Conservation (phyloP, 2,113 vertebrate species). For the Tragulus kanchil region DNA sequence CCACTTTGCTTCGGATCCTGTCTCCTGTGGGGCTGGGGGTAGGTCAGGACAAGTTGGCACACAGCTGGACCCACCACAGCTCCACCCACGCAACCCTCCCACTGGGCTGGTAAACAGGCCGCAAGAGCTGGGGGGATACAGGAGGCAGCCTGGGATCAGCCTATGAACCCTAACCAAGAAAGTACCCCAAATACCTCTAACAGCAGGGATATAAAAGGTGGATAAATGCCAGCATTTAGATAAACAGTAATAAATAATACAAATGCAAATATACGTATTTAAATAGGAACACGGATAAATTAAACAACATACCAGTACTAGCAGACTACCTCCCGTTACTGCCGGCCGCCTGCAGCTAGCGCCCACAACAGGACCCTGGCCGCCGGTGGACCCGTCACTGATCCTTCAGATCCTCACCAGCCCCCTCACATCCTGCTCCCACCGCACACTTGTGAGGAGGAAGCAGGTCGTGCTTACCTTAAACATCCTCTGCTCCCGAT, state of each 20-base stretch:
- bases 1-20: slow-evolving; percentile 93
- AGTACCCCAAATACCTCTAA: not conserved
- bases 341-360: not conserved
- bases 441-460: not conserved
- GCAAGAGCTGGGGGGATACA: not conserved
- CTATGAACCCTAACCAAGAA: not conserved
- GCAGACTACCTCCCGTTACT: not conserved
- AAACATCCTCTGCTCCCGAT: slow-evolving; percentile 84
- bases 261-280: not conserved
- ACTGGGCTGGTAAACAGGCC: not conserved
- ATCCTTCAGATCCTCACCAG: not conserved
- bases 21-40: slow-evolving; percentile 89
- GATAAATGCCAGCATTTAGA: not conserved
- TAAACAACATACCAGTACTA: not conserved
- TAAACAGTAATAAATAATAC: not conserved
- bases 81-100: not conserved
- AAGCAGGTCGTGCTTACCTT: slow-evolving; percentile 76
- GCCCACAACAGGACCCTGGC: not conserved
- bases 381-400: not conserved
- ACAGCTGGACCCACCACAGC: not conserved
- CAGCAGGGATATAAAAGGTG: not conserved
- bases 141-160: not conserved
- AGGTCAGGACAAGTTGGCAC: slow-evolving; percentile 22
- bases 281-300: not conserved
- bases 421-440: not conserved